Conservation (phyloP, 2,797 vertebrate genomes). For the Alauda arvensis region DNA sequence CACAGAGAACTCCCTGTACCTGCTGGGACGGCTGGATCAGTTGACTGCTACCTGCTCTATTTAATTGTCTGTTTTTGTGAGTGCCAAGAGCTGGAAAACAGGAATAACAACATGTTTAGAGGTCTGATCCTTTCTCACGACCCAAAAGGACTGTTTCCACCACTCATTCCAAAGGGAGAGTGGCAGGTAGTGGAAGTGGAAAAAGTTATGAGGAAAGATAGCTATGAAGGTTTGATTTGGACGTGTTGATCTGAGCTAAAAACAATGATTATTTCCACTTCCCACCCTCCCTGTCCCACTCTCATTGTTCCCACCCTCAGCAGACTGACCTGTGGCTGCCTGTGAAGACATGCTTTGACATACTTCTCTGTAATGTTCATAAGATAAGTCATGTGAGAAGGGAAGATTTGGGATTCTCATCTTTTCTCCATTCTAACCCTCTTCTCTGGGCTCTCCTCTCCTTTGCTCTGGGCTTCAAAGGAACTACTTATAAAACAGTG, state of each 20-base stretch:
- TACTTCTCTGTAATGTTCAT: background rate
- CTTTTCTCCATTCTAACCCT: background rate
- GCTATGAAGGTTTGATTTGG: conserved; percentile 50
- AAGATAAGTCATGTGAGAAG: background rate
- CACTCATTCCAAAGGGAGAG: conserved; percentile 37
- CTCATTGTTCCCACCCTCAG: background rate
- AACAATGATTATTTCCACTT: conserved; percentile 46
- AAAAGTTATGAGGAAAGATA: conserved; percentile 57
- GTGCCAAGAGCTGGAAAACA: conserved; percentile 31
- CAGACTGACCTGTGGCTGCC: background rate
- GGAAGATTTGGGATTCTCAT: background rate
- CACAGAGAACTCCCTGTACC: conserved; percentile 19
- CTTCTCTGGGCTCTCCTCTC: background rate
- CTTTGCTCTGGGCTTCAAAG: background rate
- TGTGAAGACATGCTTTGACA: background rate
- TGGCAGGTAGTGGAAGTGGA: conserved; percentile 52
- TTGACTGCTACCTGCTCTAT: conserved; percentile 17
- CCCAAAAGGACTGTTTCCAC: conserved; percentile 61
- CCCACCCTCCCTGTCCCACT: background rate
- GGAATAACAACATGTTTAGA: conserved; percentile 56
- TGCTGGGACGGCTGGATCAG: background rate
- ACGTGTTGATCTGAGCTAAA: background rate
- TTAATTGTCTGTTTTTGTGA: conserved; percentile 41
- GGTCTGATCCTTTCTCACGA: conserved; percentile 58
- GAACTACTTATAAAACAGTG: background rate